phyloP scores from a whole-genome alignment of 2,888 invertebrate genomes.

The Drosophila anomalipes region DNA sequence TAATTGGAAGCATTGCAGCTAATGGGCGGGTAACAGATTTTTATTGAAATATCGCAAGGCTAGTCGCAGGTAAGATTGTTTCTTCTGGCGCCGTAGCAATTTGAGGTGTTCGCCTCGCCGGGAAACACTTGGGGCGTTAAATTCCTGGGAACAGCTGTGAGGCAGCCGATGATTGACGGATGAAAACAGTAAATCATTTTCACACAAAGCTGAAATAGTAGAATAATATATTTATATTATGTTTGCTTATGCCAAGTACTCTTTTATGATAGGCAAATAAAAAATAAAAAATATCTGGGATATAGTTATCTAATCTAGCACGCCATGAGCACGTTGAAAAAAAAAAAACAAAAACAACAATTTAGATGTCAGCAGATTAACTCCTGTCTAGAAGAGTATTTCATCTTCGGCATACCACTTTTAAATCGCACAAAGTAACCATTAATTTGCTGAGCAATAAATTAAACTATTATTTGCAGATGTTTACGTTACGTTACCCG shows the following conservation, averaged over 20 bases:
- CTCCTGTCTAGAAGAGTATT: neutral
- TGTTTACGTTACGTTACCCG: neutral
- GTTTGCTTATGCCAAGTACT: neutral
- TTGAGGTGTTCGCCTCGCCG: slow-evolving; percentile 54
- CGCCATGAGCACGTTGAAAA: neutral
- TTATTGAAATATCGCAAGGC: slow-evolving; percentile 53
- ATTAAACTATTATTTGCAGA: neutral
- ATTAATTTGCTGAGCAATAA: neutral
- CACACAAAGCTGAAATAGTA: slow-evolving; percentile 40
- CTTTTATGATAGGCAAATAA: neutral
- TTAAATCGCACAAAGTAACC: neutral
- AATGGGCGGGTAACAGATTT: slow-evolving; percentile 31
- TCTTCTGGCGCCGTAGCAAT: slow-evolving; percentile 53
- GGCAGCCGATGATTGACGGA: slow-evolving; percentile 41
- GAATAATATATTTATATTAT: neutral
- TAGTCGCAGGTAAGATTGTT: slow-evolving; percentile 57
- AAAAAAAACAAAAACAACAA: neutral
- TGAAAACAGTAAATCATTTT: slow-evolving; percentile 35
- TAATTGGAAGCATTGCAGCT: slow-evolving; percentile 7
- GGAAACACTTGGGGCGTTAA: neutral
- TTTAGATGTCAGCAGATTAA: neutral
- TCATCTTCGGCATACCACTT: neutral
- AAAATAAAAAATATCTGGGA: neutral
- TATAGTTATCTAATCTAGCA: neutral
- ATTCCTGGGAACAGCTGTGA: slow-evolving; percentile 56